A percentile compares a stretch with the other conserved stretches of the same genome.
Evolutionary conservation across 2,113 vertebrate genomes (phyloP).

Genomic region (Gymnogyps californianus): DNA sequence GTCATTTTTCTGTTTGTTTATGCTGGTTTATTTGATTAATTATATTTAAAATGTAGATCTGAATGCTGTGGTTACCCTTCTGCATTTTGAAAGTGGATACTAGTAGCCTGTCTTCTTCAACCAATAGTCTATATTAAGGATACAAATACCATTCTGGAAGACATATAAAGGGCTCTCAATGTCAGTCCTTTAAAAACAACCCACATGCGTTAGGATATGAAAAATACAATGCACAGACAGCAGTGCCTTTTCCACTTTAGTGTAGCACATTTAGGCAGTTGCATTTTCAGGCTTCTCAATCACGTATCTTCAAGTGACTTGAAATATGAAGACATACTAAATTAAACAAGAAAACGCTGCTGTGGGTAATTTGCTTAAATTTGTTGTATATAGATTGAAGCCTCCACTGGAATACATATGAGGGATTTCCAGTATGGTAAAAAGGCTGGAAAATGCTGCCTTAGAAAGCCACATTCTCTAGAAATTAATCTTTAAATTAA

Average conservation of each 20-base stretch:
- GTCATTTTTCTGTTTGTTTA: background rate
- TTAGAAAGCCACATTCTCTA: background rate
- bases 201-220: too few species aligned
- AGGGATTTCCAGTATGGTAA: background rate
- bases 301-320: too few species aligned
- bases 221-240: too few species aligned
- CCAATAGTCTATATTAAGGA: background rate
- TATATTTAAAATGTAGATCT: background rate
- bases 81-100: background rate
- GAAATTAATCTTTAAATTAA: constrained; percentile 38
- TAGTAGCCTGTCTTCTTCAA: background rate
- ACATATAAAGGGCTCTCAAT: too few species aligned
- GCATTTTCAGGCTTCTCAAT: too few species aligned
- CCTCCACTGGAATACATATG: background rate
- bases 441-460: constrained; percentile 1
- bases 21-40: background rate
- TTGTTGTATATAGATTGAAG: background rate
- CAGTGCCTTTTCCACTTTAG: too few species aligned
- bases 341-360: background rate
- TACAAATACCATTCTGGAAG: too few species aligned
- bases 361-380: background rate
- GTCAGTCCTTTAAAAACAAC: too few species aligned
- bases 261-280: too few species aligned
- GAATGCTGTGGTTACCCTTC: background rate
- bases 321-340: background rate